Evolutionary conservation across 1,140 invertebrate genomes (phyloP).

Genomic region (Limonius californicus): DNA sequence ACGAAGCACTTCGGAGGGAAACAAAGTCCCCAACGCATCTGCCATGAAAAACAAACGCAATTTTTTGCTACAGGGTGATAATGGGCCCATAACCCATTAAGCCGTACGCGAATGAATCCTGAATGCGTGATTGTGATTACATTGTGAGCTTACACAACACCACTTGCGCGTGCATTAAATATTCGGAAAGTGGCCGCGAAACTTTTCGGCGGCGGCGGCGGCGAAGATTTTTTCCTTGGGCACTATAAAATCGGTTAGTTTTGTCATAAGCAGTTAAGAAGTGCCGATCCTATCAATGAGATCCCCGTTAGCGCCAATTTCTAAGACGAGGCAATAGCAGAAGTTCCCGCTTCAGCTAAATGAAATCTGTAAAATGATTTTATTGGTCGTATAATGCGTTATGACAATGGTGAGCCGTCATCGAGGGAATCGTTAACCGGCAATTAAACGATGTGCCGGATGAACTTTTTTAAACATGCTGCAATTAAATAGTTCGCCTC

Average conservation of each 20-base stretch:
- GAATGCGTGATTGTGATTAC: slow-evolving; percentile 28
- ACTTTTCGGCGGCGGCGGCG: neutral
- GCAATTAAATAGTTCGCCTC: slow-evolving; percentile 1
- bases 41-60: slow-evolving; percentile 13
- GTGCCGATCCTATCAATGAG: neutral
- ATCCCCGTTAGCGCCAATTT: neutral
- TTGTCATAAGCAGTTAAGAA: neutral
- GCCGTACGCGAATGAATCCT: slow-evolving; percentile 26
- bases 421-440: slow-evolving; percentile 21
- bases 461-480: slow-evolving; percentile 19
- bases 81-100: slow-evolving; percentile 30
- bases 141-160: slow-evolving; percentile 5
- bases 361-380: slow-evolving; percentile 24
- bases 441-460: slow-evolving; percentile 26
- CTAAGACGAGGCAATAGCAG: slow-evolving; percentile 5
- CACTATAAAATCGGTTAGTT: neutral
- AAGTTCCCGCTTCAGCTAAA: slow-evolving; percentile 8
- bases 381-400: slow-evolving; percentile 25
- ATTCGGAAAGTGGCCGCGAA: neutral
- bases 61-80: slow-evolving; percentile 15
- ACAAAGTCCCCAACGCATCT: slow-evolving; percentile 10
- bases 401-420: slow-evolving; percentile 16
- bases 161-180: slow-evolving; percentile 5
- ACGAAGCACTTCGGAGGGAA: slow-evolving; percentile 11
- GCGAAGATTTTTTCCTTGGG: neutral